Conservation (phyloP, 2,113 vertebrate species). For the Nyctibius bracteatus region DNA sequence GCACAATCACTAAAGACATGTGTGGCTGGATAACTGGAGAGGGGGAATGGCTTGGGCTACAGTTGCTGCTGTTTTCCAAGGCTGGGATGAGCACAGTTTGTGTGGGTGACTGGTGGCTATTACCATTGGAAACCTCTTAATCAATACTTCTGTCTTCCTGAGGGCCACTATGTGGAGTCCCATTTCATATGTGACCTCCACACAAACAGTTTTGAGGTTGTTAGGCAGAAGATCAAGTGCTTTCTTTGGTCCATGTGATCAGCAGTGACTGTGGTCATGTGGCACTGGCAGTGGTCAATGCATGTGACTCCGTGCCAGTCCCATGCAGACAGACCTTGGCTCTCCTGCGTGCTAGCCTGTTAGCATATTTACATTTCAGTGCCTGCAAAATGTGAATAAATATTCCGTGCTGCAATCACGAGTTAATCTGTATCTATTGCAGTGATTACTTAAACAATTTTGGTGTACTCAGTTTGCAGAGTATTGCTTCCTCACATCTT, state of each 20-base stretch:
- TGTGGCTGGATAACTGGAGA: neutral
- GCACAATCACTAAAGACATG: neutral
- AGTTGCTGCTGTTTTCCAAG: neutral
- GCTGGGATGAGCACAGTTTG: neutral
- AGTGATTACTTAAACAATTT: neutral
- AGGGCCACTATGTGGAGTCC: neutral
- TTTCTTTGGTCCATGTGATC: neutral
- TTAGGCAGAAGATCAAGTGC: neutral
- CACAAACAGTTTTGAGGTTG: neutral
- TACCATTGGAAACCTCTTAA: neutral
- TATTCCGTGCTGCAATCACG: neutral
- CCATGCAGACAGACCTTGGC: neutral
- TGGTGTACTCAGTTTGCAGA: neutral
- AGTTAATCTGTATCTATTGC: neutral
- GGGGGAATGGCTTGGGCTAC: neutral
- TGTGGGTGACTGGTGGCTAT: neutral
- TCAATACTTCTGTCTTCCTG: neutral
- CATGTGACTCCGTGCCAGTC: accelerated
- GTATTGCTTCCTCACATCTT: neutral
- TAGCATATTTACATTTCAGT: neutral
- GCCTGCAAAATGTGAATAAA: neutral
- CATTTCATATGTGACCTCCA: neutral
- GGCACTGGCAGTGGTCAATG: accelerated
- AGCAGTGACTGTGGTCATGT: accelerated
- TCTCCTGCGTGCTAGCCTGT: neutral